Evolutionary conservation across 2,888 invertebrate genomes (phyloP), one percentile per base, ranked within the genome.

Genomic region (Autographa pulchrina): DNA sequence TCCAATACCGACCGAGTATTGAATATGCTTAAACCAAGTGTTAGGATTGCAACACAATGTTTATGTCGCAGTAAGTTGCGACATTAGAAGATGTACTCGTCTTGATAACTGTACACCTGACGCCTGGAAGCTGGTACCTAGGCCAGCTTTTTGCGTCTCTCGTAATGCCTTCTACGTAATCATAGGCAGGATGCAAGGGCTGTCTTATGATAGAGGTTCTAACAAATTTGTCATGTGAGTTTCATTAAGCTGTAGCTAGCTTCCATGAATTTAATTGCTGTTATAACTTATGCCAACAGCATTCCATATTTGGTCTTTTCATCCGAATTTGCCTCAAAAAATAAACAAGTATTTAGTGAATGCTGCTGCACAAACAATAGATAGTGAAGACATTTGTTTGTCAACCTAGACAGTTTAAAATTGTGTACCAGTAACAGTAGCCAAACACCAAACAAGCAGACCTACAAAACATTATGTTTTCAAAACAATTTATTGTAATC

Each of bases 21-120:
- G 25, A 35, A 0, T 41, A 41, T 13, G 41, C 11, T 52, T 52
- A 31, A 64, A 54, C 64, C 18, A 58, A 16, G 14, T 32, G 31
- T 18, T 52, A 3, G 25, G 25, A 66, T 61, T 65, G 72, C 32
- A 77, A 72, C 72, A 52, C 58, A 32, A 59, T 48, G 2, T 62
- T 77, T 76, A 62, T 67, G 72, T 80, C 81, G 67, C 54, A 68
- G 64, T 81, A 66, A 66, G 65, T 65, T 60, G 52, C 41, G 56
- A 78, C 65, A 67, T 20, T 48, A 61, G 62, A 74, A 72, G 82
- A 77, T 69, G 72, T 60, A 74, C 65, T 75, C 68, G 68, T 70
- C 72, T 74, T 71, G 68, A 70, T 84, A 83, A 83, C 83, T 80
- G 83, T 82, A 80, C 72, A 75, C 65, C 20, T 68, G 70, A 70